Evolutionary conservation across 1,140 invertebrate species (phyloP).

Genomic region (Ceratosolen fusciceps): DNA sequence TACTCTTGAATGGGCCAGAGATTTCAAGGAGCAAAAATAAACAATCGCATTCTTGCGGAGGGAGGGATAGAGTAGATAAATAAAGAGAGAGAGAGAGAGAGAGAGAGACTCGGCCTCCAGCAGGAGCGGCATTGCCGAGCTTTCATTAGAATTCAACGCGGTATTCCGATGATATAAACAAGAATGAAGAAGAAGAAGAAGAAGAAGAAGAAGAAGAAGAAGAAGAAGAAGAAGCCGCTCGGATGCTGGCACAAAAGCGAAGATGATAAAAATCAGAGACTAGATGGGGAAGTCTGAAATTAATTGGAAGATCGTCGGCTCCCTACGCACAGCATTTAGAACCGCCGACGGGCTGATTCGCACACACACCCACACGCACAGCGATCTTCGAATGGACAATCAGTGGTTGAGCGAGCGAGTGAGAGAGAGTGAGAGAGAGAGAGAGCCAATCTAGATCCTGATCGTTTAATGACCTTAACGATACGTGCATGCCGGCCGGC

Average conservation of each 20-base stretch:
- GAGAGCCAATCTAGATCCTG: conserved; percentile 34
- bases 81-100: no score
- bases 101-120: no score
- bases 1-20: no score
- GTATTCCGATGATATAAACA: no score
- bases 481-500: background rate
- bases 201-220: no score
- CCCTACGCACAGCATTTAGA: conserved; percentile 38
- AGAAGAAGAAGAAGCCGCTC: no score
- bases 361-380: no score
- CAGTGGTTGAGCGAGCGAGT: background rate
- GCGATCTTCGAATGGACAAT: background rate
- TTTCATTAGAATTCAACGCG: no score
- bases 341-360: background rate
- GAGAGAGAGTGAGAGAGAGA: background rate
- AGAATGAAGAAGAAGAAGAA: no score
- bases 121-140: no score
- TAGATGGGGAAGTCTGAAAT: conserved; percentile 23
- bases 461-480: conserved; percentile 46
- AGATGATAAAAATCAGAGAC: conserved; percentile 13
- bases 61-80: no score
- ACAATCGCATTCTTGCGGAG: background rate
- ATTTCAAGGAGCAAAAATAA: no score
- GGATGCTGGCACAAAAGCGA: background rate
- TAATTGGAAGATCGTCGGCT: conserved; percentile 43